phyloP scores from a whole-genome alignment of 2,113 vertebrate species.

The Trachemys scripta region DNA sequence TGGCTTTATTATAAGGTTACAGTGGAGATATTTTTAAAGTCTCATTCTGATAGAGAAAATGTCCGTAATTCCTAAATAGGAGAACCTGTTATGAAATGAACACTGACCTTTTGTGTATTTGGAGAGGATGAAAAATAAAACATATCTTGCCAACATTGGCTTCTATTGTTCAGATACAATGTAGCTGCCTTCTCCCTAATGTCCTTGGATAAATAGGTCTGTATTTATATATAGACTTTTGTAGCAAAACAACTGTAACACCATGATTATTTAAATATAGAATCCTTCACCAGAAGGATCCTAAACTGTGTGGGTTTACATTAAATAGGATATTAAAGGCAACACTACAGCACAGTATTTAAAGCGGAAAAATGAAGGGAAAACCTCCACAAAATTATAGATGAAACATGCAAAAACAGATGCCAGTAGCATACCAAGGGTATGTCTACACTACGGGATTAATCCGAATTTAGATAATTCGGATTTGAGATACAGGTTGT shows the following conservation, averaged over 20 bases:
- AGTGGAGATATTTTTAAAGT: background rate
- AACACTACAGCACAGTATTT: rapidly evolving
- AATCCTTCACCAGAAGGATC: background rate
- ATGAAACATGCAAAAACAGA: background rate
- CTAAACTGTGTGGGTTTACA: background rate
- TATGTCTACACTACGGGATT: too few species aligned
- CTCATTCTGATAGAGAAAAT: background rate
- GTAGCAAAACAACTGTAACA: background rate
- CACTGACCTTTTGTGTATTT: background rate
- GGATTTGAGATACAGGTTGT: too few species aligned
- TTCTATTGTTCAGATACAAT: rapidly evolving
- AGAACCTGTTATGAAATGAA: background rate
- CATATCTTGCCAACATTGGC: rapidly evolving
- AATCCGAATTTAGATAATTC: too few species aligned
- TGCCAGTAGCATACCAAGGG: background rate
- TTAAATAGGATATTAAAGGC: background rate
- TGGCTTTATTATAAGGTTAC: background rate
- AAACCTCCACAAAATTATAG: background rate
- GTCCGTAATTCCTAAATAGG: background rate
- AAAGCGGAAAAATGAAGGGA: background rate
- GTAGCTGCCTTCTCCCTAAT: rapidly evolving
- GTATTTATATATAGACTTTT: background rate
- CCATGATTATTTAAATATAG: background rate
- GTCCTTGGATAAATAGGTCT: background rate
- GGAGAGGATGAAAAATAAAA: background rate